Percentiles rank a stretch among this genome's conserved stretches.
Evolutionary conservation across 2,797 vertebrate genomes (phyloP).

Genomic region (Simalia tracyae): DNA sequence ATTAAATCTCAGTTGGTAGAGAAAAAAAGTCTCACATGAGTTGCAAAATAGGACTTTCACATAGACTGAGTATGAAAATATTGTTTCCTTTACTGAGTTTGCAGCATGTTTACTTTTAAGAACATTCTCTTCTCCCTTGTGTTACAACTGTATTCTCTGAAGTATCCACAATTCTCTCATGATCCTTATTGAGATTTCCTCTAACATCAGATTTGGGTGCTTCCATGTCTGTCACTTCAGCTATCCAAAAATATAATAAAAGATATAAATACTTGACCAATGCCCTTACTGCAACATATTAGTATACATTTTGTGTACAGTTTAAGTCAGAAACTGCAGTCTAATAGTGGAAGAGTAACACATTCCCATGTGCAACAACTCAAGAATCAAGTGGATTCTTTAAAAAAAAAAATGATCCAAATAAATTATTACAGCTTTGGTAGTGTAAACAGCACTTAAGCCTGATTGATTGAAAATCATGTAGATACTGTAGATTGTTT

Average conservation of each 20-base stretch:
- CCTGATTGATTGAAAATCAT: background rate
- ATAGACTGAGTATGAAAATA: background rate
- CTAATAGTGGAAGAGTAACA: no score
- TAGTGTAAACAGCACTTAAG: background rate
- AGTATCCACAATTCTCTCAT: background rate
- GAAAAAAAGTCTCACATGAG: background rate
- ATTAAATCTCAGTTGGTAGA: background rate
- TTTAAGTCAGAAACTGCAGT: background rate
- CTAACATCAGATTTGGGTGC: background rate
- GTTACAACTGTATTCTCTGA: background rate
- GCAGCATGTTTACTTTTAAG: background rate
- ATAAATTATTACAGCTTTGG: background rate
- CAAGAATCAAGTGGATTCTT: background rate
- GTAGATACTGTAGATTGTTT: background rate
- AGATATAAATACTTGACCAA: background rate
- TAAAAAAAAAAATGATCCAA: background rate
- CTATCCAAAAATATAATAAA: background rate
- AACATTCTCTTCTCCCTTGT: background rate
- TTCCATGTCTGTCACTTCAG: background rate
- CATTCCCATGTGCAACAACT: background rate
- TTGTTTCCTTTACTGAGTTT: background rate
- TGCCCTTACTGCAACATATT: no score
- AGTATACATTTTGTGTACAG: background rate
- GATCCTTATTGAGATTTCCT: background rate
- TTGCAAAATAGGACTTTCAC: background rate